Conservation (phyloP, 2,888 invertebrate species). For the Barypeithes pellucidus region DNA sequence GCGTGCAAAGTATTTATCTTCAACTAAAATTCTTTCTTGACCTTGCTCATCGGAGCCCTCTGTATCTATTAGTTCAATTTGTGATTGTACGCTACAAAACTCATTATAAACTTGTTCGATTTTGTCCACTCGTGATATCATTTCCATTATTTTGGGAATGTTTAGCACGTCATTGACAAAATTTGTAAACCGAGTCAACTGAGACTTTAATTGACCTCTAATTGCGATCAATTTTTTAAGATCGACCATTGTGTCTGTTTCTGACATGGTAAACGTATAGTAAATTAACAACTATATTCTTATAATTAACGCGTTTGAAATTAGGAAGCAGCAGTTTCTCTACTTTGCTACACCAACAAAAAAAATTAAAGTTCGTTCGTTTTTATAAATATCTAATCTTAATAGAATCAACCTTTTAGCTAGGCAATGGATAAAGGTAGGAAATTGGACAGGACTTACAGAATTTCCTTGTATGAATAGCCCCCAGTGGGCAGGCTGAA, state of each 20-base stretch:
- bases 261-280: background rate
- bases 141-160: constrained; percentile 13
- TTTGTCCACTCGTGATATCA: constrained; percentile 1
- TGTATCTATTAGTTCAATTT: constrained; percentile 23
- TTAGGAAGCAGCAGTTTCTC: background rate
- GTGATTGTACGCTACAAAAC: constrained; percentile 16
- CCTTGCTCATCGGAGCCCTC: background rate
- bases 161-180: constrained; percentile 14
- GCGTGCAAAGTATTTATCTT: constrained; percentile 12
- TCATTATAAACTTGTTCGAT: constrained; percentile 16
- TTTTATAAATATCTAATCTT: background rate
- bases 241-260: constrained; percentile 19
- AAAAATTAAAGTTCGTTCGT: background rate
- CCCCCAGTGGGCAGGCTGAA: no score
- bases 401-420: background rate
- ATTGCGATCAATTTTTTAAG: background rate
- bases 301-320: no score
- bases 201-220: constrained; percentile 21
- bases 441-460: background rate
- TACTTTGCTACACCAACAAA: no score
- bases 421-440: background rate
- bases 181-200: constrained; percentile 28
- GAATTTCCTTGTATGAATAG: background rate
- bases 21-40: constrained; percentile 4
- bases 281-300: background rate